Conservation (phyloP, 2,888 invertebrate genomes). For the Patella caerulea region DNA sequence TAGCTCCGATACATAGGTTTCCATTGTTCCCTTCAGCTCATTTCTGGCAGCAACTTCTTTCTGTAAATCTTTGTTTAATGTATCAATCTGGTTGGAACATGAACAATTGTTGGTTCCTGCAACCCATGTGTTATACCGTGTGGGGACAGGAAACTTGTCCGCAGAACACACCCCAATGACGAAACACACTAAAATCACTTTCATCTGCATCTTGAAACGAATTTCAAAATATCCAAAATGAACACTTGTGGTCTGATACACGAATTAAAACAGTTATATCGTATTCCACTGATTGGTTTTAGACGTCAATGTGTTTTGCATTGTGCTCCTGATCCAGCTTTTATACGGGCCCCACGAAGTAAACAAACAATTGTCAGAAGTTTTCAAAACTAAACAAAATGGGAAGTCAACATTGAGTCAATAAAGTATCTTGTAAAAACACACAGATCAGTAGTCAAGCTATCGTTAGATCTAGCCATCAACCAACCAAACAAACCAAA, state of each 20-base stretch:
- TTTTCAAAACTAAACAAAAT: neutral
- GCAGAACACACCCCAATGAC: neutral
- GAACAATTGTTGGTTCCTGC: constrained; percentile 34
- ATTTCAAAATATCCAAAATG: neutral
- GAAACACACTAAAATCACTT: neutral
- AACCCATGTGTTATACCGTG: constrained; percentile 31
- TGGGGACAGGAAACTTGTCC: neutral
- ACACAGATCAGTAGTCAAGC: neutral
- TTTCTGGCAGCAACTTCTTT: constrained; percentile 29
- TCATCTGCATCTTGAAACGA: neutral
- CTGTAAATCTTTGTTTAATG: constrained; percentile 32
- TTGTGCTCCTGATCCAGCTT: neutral
- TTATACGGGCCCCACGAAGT: neutral
- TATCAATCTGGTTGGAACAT: constrained; percentile 32
- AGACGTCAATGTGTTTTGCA: no score
- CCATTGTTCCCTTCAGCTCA: constrained; percentile 36
- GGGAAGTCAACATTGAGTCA: constrained; percentile 2
- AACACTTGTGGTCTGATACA: no score
- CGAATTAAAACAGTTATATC: no score
- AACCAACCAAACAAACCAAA: neutral
- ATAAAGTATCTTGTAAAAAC: constrained; percentile 2
- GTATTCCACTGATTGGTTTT: no score
- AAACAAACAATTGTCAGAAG: neutral
- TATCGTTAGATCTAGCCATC: constrained; percentile 5
- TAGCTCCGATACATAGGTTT: constrained; percentile 37